phyloP scores from a whole-genome alignment of 2,888 invertebrate genomes.

The Pristionchus entomophagus region DNA sequence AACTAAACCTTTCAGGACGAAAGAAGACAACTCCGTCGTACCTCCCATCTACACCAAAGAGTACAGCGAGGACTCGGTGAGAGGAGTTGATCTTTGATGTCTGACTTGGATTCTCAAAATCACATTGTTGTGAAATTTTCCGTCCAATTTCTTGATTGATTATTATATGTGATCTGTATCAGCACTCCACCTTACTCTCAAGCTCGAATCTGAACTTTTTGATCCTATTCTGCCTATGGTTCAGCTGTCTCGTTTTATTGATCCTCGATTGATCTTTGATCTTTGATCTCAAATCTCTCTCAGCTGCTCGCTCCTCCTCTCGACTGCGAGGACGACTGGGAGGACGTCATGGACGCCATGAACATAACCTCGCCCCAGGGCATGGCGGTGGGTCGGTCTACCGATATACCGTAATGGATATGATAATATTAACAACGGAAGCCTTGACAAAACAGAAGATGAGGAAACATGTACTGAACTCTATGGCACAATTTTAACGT shows the following conservation, averaged over 20 bases:
- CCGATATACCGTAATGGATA: too few species aligned
- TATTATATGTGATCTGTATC: too few species aligned
- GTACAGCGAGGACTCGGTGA: background rate
- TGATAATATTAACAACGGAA: too few species aligned
- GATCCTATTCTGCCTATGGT: too few species aligned
- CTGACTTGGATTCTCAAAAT: too few species aligned
- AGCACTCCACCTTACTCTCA: too few species aligned
- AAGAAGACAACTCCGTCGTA: background rate
- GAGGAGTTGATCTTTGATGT: background rate
- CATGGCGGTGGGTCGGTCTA: background rate
- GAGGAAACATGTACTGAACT: background rate
- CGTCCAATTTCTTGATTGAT: too few species aligned
- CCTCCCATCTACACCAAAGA: conserved; percentile 11
- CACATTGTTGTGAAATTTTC: too few species aligned
- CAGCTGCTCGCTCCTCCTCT: background rate
- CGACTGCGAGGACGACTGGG: background rate
- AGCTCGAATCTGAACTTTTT: too few species aligned
- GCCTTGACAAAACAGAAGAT: background rate
- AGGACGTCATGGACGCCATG: background rate
- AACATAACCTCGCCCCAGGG: background rate
- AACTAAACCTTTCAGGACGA: background rate
- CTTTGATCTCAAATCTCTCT: background rate
- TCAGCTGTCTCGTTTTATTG: too few species aligned
- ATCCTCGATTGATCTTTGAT: background rate
- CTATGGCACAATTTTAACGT: too few species aligned